These are phyloP conservation scores for Lepidurus packardi DNA, from an alignment of 1,140 invertebrate genomes.

Conservation along the genomic window DNA sequence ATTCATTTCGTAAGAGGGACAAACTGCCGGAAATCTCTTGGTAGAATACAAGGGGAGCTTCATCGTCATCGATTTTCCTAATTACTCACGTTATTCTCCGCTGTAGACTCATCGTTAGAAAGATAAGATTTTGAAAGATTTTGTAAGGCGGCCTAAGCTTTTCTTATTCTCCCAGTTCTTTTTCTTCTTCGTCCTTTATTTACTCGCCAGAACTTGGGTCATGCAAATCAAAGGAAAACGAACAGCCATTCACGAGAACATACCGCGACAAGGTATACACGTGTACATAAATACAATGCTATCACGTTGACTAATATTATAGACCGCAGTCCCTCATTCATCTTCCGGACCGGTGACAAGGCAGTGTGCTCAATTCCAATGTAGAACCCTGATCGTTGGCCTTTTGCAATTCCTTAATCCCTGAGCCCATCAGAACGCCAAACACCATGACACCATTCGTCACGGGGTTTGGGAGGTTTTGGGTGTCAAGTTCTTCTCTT, in stretches of 20 bases:
- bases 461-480: too few relatives aligned
- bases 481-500: too few relatives aligned
- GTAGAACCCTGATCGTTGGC: too few relatives aligned
- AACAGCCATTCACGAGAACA: not conserved
- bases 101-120: not conserved
- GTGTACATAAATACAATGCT: not conserved
- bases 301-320: too few relatives aligned
- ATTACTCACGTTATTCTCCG: not conserved
- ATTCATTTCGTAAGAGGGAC: not conserved
- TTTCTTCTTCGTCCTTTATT: not conserved
- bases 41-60: not conserved
- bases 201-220: not conserved
- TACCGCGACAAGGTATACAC: not conserved
- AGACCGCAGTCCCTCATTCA: too few relatives aligned
- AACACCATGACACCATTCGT: too few relatives aligned
- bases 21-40: not conserved
- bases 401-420: too few relatives aligned
- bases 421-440: too few relatives aligned
- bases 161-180: not conserved
- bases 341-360: too few relatives aligned
- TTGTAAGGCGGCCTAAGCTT: not conserved
- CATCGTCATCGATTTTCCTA: conserved; percentile 3
- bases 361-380: too few relatives aligned
- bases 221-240: not conserved
- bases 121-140: not conserved